A percentile compares a stretch with the other conserved stretches of the same genome.
phyloP scores from a whole-genome alignment of 1,140 invertebrate species.

The Halesus radiatus region DNA sequence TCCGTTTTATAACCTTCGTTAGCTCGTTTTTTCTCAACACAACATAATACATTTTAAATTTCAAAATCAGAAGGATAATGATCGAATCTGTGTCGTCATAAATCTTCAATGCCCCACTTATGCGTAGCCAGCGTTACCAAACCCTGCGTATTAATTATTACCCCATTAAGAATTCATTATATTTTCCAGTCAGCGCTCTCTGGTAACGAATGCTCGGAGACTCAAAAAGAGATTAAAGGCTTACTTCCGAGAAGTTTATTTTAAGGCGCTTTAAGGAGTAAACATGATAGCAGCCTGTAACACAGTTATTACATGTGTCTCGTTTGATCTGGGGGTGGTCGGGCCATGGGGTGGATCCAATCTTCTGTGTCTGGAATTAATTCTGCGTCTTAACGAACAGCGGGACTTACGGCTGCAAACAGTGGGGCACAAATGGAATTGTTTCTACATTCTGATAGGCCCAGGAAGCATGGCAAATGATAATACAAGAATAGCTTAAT shows the following conservation, averaged over 20 bases:
- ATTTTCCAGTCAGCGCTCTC: too few species aligned
- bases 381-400: conserved; percentile 19
- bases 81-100: too few species aligned
- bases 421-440: neutral
- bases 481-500: too few species aligned
- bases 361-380: conserved; percentile 23
- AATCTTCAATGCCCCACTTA: too few species aligned
- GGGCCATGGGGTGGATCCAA: neutral
- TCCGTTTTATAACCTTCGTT: too few species aligned
- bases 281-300: neutral
- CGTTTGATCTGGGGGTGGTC: neutral
- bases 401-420: conserved; percentile 5
- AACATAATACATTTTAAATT: too few species aligned
- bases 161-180: too few species aligned
- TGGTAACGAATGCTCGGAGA: neutral
- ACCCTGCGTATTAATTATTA: too few species aligned
- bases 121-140: too few species aligned
- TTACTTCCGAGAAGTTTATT: neutral
- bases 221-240: neutral
- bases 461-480: neutral
- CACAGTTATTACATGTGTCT: conserved; percentile 8
- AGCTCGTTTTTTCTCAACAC: too few species aligned
- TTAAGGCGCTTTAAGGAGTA: neutral
- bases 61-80: too few species aligned
- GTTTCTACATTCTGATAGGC: neutral